Evolutionary conservation across 2,888 invertebrate genomes (phyloP), one percentile per base, ranked within the genome.

Genomic region (Alsophila aescularia): DNA sequence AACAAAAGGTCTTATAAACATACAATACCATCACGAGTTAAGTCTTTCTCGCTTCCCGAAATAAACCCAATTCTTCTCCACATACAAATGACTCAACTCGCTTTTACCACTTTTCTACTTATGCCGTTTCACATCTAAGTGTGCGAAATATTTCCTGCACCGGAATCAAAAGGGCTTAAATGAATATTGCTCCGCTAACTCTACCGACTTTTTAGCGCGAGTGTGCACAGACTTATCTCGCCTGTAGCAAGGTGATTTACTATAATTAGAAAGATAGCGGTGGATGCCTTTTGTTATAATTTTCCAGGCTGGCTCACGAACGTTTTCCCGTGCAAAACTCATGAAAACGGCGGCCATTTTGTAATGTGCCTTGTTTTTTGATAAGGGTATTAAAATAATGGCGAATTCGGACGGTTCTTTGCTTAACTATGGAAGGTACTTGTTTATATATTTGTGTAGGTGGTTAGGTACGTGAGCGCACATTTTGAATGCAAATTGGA

Each of bases 231-330:
- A 78, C 86, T 90, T 91, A 91, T 91, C 91, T 90, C 75, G 87
- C 83, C 86, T 85, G 85, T 90, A 87, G 90, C 87, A 87, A 90
- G 90, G 90, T 90, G 90, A 90, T 90, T 90, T 90, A 90, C 88
- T 88, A 90, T 92, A 92, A 92, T 92, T 92, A 92, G 90, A 90
- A 87, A 92, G 92, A 92, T 92, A 92, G 91, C 91, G 89, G 86
- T 87, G 84, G 90, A 89, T 87, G 90, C 89, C 90, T 90, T 89
- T 91, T 91, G 90, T 90, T 90, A 90, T 90, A 90, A 91, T 90
- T 91, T 91, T 90, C 87, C 89, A 86, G 90, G 85, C 87, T 79
- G 83, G 83, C 83, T 85, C 85, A 83, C 85, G 85, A 85, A 79
- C 84, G 79, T 81, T 89, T 89, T 86, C 86, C 85, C 88, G 87